Percentiles rank a stretch among this genome's conserved stretches.
Conservation (phyloP, 2,797 vertebrate genomes). For the Bucorvus abyssinicus region DNA sequence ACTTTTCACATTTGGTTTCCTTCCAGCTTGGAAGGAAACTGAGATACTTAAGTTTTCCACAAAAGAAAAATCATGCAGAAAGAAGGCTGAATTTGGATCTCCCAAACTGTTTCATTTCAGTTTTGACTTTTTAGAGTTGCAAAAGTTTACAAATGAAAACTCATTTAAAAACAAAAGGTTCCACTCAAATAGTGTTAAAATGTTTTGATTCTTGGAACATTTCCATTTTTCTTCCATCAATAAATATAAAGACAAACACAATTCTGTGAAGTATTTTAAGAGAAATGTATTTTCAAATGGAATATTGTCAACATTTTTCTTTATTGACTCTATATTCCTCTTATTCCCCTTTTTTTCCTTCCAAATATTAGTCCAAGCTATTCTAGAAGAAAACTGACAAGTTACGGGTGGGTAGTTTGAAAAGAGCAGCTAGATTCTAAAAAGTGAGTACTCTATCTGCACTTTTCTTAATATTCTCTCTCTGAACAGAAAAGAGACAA, state of each 20-base stretch:
- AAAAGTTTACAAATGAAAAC: not conserved
- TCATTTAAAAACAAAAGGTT: constrained; percentile 38
- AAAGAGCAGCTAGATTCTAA: not conserved
- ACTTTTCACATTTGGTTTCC: constrained; percentile 34
- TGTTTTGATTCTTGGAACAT: not conserved
- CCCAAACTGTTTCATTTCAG: not conserved
- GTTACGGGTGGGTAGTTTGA: not conserved
- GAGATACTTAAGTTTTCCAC: constrained; percentile 40
- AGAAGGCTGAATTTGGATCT: not conserved
- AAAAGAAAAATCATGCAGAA: constrained; percentile 36
- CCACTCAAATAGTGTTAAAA: not conserved
- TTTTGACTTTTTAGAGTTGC: constrained; percentile 21
- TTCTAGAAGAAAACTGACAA: not conserved
- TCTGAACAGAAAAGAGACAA: not conserved
- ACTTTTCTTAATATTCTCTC: not conserved
- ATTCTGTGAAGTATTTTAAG: not conserved
- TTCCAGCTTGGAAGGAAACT: constrained; percentile 47
- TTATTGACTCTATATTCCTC: not conserved
- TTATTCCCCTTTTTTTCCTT: not conserved
- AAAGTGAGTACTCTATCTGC: not conserved
- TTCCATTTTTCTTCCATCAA: not conserved
- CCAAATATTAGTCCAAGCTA: not conserved
- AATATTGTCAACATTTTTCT: not conserved
- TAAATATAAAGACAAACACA: not conserved
- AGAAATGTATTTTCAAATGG: not conserved